phyloP scores from a whole-genome alignment of 2,797 vertebrate genomes.

The Myotis daubentonii region DNA sequence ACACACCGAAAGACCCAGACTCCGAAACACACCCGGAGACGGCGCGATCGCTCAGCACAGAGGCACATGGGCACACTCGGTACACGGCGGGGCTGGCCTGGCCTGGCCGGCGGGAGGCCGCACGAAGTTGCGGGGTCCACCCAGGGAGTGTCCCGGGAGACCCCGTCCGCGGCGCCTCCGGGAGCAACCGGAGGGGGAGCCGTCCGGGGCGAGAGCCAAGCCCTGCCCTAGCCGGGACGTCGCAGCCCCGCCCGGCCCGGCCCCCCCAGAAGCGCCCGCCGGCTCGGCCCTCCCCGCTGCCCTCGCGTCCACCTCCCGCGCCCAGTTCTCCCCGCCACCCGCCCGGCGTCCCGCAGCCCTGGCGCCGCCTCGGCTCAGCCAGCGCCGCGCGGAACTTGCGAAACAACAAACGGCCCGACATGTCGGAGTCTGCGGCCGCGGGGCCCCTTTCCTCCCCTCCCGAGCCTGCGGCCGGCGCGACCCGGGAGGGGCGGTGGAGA shows the following conservation, averaged over 20 bases:
- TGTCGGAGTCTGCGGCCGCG: conserved; percentile 69
- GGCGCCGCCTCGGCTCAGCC: conserved; percentile 59
- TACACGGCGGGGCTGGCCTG: neutral
- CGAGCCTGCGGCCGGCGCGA: conserved; percentile 37
- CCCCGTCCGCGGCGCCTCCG: neutral
- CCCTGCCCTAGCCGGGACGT: neutral
- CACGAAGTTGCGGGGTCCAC: conserved; percentile 70
- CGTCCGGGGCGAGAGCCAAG: neutral
- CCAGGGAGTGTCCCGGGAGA: conserved; percentile 48
- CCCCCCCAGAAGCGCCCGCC: neutral
- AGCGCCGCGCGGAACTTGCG: conserved; percentile 73
- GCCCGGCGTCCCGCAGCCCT: conserved; percentile 12
- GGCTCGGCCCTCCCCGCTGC: neutral
- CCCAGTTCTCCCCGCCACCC: neutral
- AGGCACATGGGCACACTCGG: neutral
- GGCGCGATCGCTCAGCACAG: neutral
- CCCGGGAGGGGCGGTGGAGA: neutral
- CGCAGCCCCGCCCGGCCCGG: neutral
- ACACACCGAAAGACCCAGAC: neutral
- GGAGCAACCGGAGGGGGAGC: neutral
- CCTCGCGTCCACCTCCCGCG: neutral
- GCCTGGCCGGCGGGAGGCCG: neutral
- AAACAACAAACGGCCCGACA: conserved; percentile 78
- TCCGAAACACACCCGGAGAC: conserved; percentile 25
- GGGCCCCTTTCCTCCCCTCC: neutral